phyloP scores from a whole-genome alignment of 2,888 invertebrate genomes.

The Ditylenchus weischeri region DNA sequence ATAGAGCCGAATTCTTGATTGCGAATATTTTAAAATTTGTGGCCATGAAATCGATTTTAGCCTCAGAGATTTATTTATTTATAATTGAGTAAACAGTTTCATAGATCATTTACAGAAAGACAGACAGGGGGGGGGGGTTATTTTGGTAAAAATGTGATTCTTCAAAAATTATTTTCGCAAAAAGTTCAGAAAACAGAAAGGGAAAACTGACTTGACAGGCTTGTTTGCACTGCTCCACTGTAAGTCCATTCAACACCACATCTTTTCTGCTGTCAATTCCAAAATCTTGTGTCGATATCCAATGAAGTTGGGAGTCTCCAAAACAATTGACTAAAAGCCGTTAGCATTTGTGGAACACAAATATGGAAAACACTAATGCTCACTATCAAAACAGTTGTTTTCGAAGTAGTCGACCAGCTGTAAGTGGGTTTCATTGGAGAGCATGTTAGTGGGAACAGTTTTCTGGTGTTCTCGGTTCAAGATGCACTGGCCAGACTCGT shows the following conservation, averaged over 20 bases:
- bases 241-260: conserved; percentile 47
- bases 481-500: conserved; percentile 57
- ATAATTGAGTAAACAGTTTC: too few relatives aligned
- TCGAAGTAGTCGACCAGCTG: conserved; percentile 57
- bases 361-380: conserved; percentile 9
- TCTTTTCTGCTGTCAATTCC: conserved; percentile 45
- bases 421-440: conserved; percentile 42
- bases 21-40: too few relatives aligned
- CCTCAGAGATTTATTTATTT: too few relatives aligned
- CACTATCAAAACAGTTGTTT: conserved; percentile 55
- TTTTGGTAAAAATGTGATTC: not conserved
- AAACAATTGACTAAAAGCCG: conserved; percentile 44
- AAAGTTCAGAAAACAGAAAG: too few relatives aligned
- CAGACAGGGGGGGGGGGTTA: too few relatives aligned
- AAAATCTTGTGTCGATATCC: conserved; percentile 52
- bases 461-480: conserved; percentile 47
- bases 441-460: conserved; percentile 40
- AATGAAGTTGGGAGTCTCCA: conserved; percentile 41
- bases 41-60: too few relatives aligned
- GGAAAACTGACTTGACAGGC: conserved; percentile 34
- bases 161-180: not conserved
- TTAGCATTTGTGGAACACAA: not conserved
- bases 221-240: conserved; percentile 39
- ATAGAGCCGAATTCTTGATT: too few relatives aligned
- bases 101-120: too few relatives aligned